Conservation (phyloP, 2,797 vertebrate genomes). For the Chrysocyon brachyurus region DNA sequence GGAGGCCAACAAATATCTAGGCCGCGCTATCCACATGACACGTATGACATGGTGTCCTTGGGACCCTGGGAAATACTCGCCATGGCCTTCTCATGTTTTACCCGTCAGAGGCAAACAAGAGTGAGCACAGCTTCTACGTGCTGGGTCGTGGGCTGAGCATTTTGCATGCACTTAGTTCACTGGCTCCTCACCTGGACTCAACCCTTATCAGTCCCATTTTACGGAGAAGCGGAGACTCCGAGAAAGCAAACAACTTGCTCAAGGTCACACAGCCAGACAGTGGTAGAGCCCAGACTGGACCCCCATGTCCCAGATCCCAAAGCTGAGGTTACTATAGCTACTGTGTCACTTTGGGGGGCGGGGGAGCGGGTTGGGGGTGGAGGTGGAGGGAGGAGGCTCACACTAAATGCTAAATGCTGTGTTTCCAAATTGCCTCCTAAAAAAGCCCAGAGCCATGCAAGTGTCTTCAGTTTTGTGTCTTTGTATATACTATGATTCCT, state of each 20-base stretch:
- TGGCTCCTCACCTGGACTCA: neutral
- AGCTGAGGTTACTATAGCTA: neutral
- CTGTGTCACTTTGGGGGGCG: fast-evolving
- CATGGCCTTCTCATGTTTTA: neutral
- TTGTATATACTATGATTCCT: neutral
- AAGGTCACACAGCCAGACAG: neutral
- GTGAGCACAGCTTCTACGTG: neutral
- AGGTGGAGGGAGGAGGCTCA: neutral
- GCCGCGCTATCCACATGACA: no score
- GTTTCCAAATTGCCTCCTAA: neutral
- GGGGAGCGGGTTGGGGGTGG: fast-evolving
- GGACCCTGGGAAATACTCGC: neutral
- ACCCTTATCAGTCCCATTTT: no score
- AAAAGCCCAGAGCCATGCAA: neutral
- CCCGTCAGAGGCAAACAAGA: neutral
- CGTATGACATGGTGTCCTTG: neutral
- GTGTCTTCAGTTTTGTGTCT: neutral
- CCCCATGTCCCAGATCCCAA: neutral
- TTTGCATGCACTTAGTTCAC: neutral
- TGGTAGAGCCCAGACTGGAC: neutral
- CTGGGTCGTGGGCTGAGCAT: neutral
- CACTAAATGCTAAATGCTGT: neutral
- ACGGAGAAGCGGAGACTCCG: neutral
- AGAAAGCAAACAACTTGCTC: neutral
- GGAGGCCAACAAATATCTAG: neutral